Percentiles rank a stretch among this genome's conserved stretches.
Evolutionary conservation across 1,140 invertebrate genomes (phyloP).

Genomic region (Drosophila repleta): DNA sequence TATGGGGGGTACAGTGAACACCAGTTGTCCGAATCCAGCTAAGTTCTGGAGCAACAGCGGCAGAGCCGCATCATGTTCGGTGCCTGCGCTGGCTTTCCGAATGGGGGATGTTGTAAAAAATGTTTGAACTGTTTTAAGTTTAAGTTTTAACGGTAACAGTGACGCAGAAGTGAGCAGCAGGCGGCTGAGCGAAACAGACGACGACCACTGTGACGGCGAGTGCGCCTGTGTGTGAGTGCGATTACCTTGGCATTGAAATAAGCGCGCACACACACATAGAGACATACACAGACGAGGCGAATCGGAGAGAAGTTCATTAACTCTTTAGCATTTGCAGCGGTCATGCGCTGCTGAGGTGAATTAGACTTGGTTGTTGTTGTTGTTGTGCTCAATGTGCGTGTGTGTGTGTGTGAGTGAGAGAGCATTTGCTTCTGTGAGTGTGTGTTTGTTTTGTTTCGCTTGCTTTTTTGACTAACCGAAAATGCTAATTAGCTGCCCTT

Average conservation of each 20-base stretch:
- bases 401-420: slow-evolving; percentile 6
- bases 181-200: slow-evolving; percentile 20
- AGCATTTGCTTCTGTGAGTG: slow-evolving; percentile 20
- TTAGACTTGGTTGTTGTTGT: slow-evolving; percentile 45
- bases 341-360: slow-evolving; percentile 54
- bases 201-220: slow-evolving; percentile 28
- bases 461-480: slow-evolving; percentile 29
- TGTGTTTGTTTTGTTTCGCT: too few relatives aligned
- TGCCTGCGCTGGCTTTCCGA: neutral
- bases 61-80: neutral
- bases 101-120: slow-evolving; percentile 75
- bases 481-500: slow-evolving; percentile 44
- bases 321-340: slow-evolving; percentile 49
- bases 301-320: slow-evolving; percentile 60
- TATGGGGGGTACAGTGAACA: slow-evolving; percentile 5
- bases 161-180: slow-evolving; percentile 64
- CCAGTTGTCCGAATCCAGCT: slow-evolving; percentile 8
- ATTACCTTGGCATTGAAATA: slow-evolving; percentile 77
- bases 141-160: slow-evolving; percentile 83
- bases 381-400: neutral
- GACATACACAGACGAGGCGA: slow-evolving; percentile 4
- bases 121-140: slow-evolving; percentile 84
- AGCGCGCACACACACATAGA: slow-evolving; percentile 25
- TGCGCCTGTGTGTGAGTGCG: slow-evolving; percentile 1
- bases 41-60: neutral